Evolutionary conservation across 2,888 invertebrate genomes (phyloP).

Genomic region (Lasioglossum figueresi): DNA sequence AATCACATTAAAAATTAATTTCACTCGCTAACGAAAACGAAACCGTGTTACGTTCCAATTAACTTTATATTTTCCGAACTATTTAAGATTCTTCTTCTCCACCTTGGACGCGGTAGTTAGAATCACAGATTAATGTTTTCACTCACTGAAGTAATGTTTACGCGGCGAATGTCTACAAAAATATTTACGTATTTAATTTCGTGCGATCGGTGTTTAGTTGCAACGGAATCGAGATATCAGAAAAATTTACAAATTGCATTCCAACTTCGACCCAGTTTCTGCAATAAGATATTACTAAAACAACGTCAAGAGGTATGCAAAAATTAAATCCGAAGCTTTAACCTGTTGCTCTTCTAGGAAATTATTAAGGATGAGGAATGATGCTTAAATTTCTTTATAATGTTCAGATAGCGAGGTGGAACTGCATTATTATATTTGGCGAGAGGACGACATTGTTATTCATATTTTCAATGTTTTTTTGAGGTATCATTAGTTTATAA

Average conservation of each 20-base stretch:
- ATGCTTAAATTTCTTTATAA: not conserved
- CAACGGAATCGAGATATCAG: not conserved
- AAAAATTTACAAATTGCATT: not conserved
- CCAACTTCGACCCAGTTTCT: not conserved
- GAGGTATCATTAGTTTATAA: not conserved
- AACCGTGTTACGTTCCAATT: not conserved
- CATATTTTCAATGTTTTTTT: not conserved
- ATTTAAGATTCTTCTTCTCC: not conserved
- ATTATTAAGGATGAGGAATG: not conserved
- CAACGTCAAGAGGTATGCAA: not conserved
- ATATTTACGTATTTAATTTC: not conserved
- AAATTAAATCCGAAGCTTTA: not conserved
- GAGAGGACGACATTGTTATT: not conserved
- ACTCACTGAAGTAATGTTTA: not conserved
- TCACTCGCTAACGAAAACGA: not conserved
- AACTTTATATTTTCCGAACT: not conserved
- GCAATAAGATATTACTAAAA: not conserved
- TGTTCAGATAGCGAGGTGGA: not conserved
- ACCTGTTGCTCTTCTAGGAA: not conserved
- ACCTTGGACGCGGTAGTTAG: not conserved
- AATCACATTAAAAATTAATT: not conserved
- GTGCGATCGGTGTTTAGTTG: not conserved
- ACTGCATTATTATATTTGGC: not conserved
- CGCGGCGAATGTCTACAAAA: not conserved
- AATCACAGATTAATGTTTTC: not conserved